Percentiles rank a stretch among this genome's conserved stretches.
Evolutionary conservation across 2,797 vertebrate genomes (phyloP).

Genomic region (Oreortyx pictus): DNA sequence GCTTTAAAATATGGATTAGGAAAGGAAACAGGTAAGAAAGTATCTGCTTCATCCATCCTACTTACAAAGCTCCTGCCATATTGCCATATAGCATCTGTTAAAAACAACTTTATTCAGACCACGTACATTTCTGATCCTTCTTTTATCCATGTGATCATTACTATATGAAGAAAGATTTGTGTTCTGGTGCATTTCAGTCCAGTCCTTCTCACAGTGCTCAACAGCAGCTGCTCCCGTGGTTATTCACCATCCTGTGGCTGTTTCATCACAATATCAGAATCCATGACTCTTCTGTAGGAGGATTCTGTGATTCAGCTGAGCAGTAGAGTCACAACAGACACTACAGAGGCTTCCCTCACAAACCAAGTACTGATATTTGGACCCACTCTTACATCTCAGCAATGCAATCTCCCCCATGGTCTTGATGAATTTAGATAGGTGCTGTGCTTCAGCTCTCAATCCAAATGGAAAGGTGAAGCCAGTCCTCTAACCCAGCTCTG

Average conservation of each 20-base stretch:
- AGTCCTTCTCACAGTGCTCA: not conserved
- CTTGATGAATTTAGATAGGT: accelerated
- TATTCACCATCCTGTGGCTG: not conserved
- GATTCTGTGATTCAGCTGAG: not conserved
- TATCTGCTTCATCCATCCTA: not conserved
- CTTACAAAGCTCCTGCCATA: not conserved
- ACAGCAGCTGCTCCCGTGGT: not conserved
- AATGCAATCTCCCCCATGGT: not conserved
- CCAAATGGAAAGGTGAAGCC: not conserved
- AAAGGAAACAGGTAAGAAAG: not conserved
- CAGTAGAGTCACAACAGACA: not conserved
- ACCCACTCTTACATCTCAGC: not conserved
- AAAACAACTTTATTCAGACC: not conserved
- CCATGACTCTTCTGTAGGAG: accelerated
- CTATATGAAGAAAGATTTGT: accelerated
- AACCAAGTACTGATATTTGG: not conserved
- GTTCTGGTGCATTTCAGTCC: not conserved
- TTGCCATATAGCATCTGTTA: not conserved
- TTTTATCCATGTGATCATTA: not conserved
- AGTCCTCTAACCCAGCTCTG: not conserved
- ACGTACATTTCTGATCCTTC: not conserved
- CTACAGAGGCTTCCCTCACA: not conserved
- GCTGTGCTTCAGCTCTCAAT: accelerated
- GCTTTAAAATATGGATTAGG: not conserved
- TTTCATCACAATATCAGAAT: not conserved